Base-by-base conservation (phyloP, 1,140 invertebrate species). In the Drosophila micromelanica region DNA sequence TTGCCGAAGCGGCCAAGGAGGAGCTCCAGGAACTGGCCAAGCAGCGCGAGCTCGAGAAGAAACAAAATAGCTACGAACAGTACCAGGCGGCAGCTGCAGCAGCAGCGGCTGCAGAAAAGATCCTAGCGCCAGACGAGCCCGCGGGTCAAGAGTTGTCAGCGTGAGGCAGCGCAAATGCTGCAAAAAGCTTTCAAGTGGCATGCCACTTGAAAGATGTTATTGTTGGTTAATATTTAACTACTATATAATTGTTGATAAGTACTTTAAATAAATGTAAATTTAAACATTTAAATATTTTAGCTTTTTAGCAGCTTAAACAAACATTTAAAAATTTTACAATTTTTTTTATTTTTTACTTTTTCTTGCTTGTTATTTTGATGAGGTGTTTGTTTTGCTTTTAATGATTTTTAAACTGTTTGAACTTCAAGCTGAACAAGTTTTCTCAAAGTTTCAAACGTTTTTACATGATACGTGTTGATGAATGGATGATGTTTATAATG, bases 311-410 rank as follows among this genome's bases (percentile, higher is more conserved):
- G 3, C 3, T 23, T 23, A 23, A 23, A 6, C 12, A 74, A 46
- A 11, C 11, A 7, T 37, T 2, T 48, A 6, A 7, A 2, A 43
- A 37, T 84, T 85, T 81, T 86, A 57, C 78, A 20, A 78, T 86
- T 86, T 86, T 86, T 85, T 52, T 52, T 52, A 35, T 85, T 74
- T 85, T 84, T 85, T 87, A 79, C 80, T 77, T 89, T 90, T 70
- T 78, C 80, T 89, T 89, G 84, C 84, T 89, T 89, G 84, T 89
- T 89, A 89, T 89, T 78, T 89, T 80, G 46, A 86, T 86, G 81
- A 86, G 78, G 71, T 62, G 75, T 30, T 61, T 67, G 27, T 60
- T 81, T 76, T 63, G 15, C 27, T 59, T 65, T 40, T 27, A 27
- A 76, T 89, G 84, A 74, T 55, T 76, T 4, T 23, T 54, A 65